Evolutionary conservation across 2,888 invertebrate species (phyloP).

Genomic region (Andrena fulva): DNA sequence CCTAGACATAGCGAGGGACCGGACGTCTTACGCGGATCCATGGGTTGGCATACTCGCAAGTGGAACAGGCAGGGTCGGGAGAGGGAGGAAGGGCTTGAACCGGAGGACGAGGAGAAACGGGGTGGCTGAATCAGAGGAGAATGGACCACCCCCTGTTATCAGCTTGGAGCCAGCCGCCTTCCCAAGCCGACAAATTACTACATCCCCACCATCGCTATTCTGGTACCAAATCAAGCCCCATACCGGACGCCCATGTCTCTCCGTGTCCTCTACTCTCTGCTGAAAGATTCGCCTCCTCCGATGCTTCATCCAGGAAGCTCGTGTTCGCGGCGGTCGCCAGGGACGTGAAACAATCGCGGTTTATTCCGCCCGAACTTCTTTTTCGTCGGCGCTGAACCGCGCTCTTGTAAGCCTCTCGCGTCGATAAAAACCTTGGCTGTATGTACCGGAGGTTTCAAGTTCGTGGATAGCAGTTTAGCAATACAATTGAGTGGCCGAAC

Average conservation of each 20-base stretch:
- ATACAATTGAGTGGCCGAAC: too few relatives aligned
- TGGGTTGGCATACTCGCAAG: conserved; percentile 62
- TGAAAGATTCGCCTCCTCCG: conserved; percentile 42
- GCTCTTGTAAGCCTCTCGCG: not conserved
- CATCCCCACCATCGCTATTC: conserved; percentile 76
- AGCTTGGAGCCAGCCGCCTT: conserved; percentile 82
- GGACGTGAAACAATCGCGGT: conserved; percentile 48
- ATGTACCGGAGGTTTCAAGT: too few relatives aligned
- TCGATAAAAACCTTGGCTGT: not conserved
- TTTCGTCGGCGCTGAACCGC: not conserved
- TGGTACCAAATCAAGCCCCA: conserved; percentile 75
- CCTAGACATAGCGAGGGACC: conserved; percentile 44
- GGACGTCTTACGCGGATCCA: conserved; percentile 75
- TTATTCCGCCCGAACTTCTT: conserved; percentile 25
- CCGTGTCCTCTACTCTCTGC: conserved; percentile 44
- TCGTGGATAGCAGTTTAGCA: too few relatives aligned
- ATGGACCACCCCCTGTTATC: conserved; percentile 84
- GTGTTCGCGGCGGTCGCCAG: conserved; percentile 17
- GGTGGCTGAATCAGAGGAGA: conserved; percentile 79
- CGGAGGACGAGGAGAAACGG: conserved; percentile 69
- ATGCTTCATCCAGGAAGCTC: conserved; percentile 21
- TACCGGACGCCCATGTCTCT: conserved; percentile 56
- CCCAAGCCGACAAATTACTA: conserved; percentile 84
- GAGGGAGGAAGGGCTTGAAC: conserved; percentile 62
- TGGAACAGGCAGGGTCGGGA: conserved; percentile 53